Evolutionary conservation across 1,140 invertebrate species (phyloP), one percentile per base, ranked within the genome.

Genomic region (Papilio aristodemus): DNA sequence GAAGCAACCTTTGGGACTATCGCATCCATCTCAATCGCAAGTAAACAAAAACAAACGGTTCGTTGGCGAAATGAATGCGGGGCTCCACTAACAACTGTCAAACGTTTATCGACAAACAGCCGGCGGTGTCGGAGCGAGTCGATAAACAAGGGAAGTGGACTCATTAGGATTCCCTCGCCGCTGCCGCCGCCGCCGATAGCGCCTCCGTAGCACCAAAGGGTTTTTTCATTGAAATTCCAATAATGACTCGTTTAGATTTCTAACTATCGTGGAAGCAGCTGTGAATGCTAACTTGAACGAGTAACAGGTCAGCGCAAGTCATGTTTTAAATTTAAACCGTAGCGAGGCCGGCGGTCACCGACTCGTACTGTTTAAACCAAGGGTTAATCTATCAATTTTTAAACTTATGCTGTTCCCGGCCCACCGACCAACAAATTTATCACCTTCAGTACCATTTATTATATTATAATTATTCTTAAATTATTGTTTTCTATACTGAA

Each of bases 131-230:
- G 37, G 10, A 43, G 14, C 59, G 32, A 68, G 32, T 41, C 46
- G 58, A 68, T 69, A 69, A 75, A 71, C 68, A 73, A 73, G 68
- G 46, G 17, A 66, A 68, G 64, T 13, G 39, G 36, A 66, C 64
- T 72, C 68, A 72, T 75, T 75, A 70, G 39, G 60, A 75, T 75
- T 75, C 71, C 50, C 64, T 25, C 27, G 22, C 25, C 37, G 72
- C 19, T 9, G 2, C 46, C 50, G 72, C 19, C 19, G 2, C 46
- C 50, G 22, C 43, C 64, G 14, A 27, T 22, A 22, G 17, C 14
- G 19, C 27, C 19, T 14, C 22, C 39, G 27, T 27, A 19, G n/a
- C 59, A 11, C 27, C 14, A 70, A 74, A 71, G 72, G 72, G 71
- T 25, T 39, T 62, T 38, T 73, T 71, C 60, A 74, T 73, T 71